Evolutionary conservation across 92 coral and sea anemone genomes (phyloP).

Genomic region (Anthopleura xanthogrammica): DNA sequence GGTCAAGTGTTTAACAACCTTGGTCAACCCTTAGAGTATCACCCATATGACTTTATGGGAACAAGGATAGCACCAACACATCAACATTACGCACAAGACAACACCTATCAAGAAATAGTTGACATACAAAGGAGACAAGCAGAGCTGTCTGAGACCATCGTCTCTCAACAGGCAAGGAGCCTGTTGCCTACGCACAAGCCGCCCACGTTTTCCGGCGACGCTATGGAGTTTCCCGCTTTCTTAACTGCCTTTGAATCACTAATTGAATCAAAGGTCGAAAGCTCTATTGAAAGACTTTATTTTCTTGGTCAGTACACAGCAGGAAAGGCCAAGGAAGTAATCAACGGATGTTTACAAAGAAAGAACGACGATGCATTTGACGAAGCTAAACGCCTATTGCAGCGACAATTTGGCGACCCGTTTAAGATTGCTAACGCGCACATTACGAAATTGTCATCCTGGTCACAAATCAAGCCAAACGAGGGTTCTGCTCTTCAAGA

Average conservation of each 20-base stretch:
- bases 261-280: conserved; percentile 56
- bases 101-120: conserved; percentile 36
- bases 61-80: background rate
- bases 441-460: conserved; percentile 41
- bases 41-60: background rate
- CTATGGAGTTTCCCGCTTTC: conserved; percentile 62
- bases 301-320: conserved; percentile 63
- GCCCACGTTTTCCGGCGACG: conserved; percentile 65
- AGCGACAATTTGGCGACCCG: conserved; percentile 63
- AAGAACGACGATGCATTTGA: background rate
- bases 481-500: conserved; percentile 61
- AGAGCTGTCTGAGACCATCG: conserved; percentile 58
- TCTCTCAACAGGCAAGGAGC: conserved; percentile 56
- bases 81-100: background rate
- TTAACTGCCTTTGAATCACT: conserved; percentile 59
- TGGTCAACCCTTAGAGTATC: background rate
- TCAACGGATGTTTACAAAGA: background rate
- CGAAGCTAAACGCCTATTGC: conserved; percentile 50
- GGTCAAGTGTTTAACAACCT: background rate
- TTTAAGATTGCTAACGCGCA: conserved; percentile 63
- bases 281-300: conserved; percentile 49
- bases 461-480: conserved; percentile 57
- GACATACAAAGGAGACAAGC: conserved; percentile 54
- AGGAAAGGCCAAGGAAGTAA: conserved; percentile 41
- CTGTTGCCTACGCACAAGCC: conserved; percentile 57